A percentile compares a stretch with the other conserved stretches of the same genome.
Evolutionary conservation across 2,797 vertebrate genomes (phyloP).

Genomic region (Limosa lapponica): DNA sequence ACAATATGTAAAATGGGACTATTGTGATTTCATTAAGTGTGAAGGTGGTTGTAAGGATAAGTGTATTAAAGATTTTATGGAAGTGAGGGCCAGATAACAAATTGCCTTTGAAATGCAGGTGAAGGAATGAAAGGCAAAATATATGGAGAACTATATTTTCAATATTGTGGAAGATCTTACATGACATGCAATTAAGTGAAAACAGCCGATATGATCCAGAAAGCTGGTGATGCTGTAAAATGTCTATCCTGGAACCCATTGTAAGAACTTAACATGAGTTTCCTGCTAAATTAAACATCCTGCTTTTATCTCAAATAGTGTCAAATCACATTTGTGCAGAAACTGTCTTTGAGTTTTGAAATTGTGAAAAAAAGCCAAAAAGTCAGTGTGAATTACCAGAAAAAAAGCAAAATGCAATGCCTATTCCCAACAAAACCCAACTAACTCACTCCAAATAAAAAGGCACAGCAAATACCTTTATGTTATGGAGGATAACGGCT

Average conservation of each 20-base stretch:
- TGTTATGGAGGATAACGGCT: not conserved
- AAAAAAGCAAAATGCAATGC: not conserved
- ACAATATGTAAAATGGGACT: not conserved
- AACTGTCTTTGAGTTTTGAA: not conserved
- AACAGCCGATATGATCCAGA: not conserved
- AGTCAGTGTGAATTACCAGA: not conserved
- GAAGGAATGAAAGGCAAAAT: slow-evolving; percentile 28
- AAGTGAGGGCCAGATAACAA: not conserved
- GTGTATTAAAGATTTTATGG: not conserved
- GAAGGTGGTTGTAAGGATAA: not conserved
- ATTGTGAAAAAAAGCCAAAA: not conserved
- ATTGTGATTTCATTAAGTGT: not conserved
- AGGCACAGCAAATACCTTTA: not conserved
- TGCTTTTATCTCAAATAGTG: not conserved
- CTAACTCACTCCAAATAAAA: not conserved
- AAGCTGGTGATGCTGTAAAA: not conserved
- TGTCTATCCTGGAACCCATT: not conserved
- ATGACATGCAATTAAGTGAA: slow-evolving; percentile 1
- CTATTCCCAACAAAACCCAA: not conserved
- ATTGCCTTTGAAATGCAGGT: not conserved
- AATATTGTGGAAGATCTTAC: not conserved
- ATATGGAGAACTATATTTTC: not conserved
- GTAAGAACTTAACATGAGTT: not conserved
- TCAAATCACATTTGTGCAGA: not conserved
- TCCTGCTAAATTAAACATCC: not conserved